Base-by-base conservation (phyloP, 2,113 vertebrate genomes). In the Nothoprocta perdicaria region DNA sequence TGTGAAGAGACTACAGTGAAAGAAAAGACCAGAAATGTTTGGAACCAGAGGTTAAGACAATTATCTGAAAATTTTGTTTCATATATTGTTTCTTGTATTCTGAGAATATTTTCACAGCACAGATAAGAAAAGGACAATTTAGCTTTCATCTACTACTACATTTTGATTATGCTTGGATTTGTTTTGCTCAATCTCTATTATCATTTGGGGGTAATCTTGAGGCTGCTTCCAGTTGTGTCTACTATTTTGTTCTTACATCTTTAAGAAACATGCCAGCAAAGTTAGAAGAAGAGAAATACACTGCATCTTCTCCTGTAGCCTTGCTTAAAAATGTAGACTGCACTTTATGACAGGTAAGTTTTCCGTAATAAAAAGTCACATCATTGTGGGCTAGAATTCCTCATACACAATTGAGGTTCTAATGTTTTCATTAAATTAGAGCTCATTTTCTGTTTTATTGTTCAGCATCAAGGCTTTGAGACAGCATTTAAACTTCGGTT, bases 391-490 rank as follows among this genome's bases (percentile, higher is more conserved):
- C 83, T 53, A 81, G 13, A 80, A 52, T 57, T 43, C 79, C 83
- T 52, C 52, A 78, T 61, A 78, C 22, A 57, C 17, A 24, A 63
- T 0, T 48, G 66, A 80, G 16, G 10, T 72, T 12, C 6, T 84
- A 83, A 82, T 68, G 52, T 65, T 93, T 82, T 41, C 35, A 73
- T 91, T 86, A 86, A 86, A 88, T 13, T 48, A 80, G 7, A 12
- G 31, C 58, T 65, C 8, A 26, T 68, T 61, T 88, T 77, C 50
- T 77, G 63, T 66, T 78, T 82, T 92, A 67, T 27, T 4, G 0
- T 65, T 84, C 77, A 79, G 40, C 48, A 68, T 8, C 16, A 38
- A 35, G 14, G 21, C 46, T 86, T 31, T 62, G 33, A 86, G 33
- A 24, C 53, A 88, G 57, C 19, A 88, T 48, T 33, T 67, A 86